These are phyloP conservation scores for Oscheius sp. DNA, from an alignment of 2,888 invertebrate species.

Conservation along the genomic window DNA sequence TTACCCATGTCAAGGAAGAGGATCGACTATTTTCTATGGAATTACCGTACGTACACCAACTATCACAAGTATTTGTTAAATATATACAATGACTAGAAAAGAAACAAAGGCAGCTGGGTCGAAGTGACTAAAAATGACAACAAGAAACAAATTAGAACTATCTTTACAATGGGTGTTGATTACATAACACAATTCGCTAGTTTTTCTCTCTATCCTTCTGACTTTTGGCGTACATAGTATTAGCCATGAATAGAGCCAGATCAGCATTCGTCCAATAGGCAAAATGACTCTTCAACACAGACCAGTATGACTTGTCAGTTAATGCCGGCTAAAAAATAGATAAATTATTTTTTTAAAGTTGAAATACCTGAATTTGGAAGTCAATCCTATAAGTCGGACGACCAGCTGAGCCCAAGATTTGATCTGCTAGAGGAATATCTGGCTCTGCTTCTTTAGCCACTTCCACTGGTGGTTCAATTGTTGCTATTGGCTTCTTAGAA, in stretches of 20 bases:
- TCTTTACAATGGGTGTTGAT: not conserved
- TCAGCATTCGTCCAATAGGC: conserved; percentile 67
- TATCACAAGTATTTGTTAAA: not conserved
- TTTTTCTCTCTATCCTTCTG: conserved; percentile 8
- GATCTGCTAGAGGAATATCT: conserved; percentile 48
- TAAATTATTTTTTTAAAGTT: not conserved
- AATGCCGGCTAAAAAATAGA: conserved; percentile 59
- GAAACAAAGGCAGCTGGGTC: not conserved
- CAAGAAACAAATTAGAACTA: not conserved
- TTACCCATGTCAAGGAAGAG: too few species aligned
- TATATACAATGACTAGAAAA: not conserved
- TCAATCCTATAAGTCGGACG: conserved; percentile 46
- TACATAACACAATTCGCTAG: not conserved
- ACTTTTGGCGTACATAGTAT: conserved; percentile 37
- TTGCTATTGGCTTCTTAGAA: not conserved
- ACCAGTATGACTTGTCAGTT: conserved; percentile 68
- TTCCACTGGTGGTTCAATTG: conserved; percentile 37
- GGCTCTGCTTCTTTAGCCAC: conserved; percentile 46
- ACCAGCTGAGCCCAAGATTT: conserved; percentile 37
- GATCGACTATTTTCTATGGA: too few species aligned
- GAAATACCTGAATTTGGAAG: conserved; percentile 47
- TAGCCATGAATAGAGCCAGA: conserved; percentile 56
- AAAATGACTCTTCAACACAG: conserved; percentile 66
- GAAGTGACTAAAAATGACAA: not conserved
- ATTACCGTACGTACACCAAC: not conserved